These are phyloP conservation scores for Cyclopterus lumpus DNA, from an alignment of 2,797 vertebrate species.

Conservation along the genomic window DNA sequence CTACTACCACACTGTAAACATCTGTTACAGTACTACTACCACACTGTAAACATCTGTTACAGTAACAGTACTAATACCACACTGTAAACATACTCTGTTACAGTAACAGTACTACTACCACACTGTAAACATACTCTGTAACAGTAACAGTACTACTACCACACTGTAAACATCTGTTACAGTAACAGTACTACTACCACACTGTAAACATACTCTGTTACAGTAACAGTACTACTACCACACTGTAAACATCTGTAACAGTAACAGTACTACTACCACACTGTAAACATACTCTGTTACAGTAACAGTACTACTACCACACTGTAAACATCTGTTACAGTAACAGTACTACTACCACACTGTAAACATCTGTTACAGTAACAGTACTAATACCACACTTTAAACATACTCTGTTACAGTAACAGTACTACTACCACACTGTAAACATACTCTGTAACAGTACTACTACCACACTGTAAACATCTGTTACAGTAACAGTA, in stretches of 20 bases:
- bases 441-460: too few relatives aligned
- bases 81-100: neutral
- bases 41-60: too few relatives aligned
- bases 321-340: neutral
- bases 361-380: too few relatives aligned
- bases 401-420: neutral
- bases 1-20: too few relatives aligned
- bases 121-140: too few relatives aligned
- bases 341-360: neutral
- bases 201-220: too few relatives aligned
- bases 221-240: neutral
- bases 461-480: too few relatives aligned
- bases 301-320: neutral
- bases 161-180: neutral
- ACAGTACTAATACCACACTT: neutral
- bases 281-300: too few relatives aligned
- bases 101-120: neutral
- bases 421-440: too few relatives aligned
- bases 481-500: too few relatives aligned
- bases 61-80: neutral
- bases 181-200: neutral
- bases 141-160: neutral
- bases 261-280: neutral
- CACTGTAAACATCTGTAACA: neutral
- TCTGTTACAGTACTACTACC: too few relatives aligned